phyloP scores from a whole-genome alignment of 1,140 invertebrate genomes.

The Diachasma alloeum region DNA sequence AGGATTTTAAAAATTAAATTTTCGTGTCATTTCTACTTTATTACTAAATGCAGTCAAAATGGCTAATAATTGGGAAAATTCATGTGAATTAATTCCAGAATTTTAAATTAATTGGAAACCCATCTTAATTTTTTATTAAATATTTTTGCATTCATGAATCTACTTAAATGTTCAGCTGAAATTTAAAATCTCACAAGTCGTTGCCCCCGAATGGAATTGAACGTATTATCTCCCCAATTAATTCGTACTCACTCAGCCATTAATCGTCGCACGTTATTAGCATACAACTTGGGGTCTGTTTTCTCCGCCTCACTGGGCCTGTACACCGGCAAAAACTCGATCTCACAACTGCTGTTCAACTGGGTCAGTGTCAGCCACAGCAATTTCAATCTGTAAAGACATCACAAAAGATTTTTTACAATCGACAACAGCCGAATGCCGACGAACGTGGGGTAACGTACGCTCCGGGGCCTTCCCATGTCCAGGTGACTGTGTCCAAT shows the following conservation, averaged over 20 bases:
- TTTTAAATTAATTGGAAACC: too few species aligned
- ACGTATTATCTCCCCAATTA: not conserved
- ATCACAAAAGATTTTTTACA: not conserved
- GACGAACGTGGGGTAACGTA: conserved; percentile 49
- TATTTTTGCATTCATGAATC: too few species aligned
- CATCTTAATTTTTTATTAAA: too few species aligned
- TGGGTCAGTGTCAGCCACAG: conserved; percentile 92
- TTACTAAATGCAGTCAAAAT: too few species aligned
- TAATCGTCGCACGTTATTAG: conserved; percentile 86
- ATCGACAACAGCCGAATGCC: not conserved
- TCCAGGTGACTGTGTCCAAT: conserved; percentile 94
- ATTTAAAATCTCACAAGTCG: too few species aligned
- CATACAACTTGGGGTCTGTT: conserved; percentile 87
- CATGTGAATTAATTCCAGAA: too few species aligned
- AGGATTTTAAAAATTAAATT: too few species aligned
- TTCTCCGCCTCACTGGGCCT: conserved; percentile 86
- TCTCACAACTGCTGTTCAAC: conserved; percentile 88
- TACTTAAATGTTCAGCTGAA: too few species aligned
- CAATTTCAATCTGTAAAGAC: conserved; percentile 76
- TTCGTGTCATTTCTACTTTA: too few species aligned
- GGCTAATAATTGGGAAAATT: too few species aligned
- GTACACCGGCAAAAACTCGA: conserved; percentile 95
- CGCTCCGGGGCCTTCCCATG: conserved; percentile 96
- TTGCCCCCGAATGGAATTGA: too few species aligned
- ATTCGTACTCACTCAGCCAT: conserved; percentile 85